Percentiles rank a stretch among this genome's conserved stretches.
Evolutionary conservation across 2,113 vertebrate genomes (phyloP).

Genomic region (Zosterops lateralis): DNA sequence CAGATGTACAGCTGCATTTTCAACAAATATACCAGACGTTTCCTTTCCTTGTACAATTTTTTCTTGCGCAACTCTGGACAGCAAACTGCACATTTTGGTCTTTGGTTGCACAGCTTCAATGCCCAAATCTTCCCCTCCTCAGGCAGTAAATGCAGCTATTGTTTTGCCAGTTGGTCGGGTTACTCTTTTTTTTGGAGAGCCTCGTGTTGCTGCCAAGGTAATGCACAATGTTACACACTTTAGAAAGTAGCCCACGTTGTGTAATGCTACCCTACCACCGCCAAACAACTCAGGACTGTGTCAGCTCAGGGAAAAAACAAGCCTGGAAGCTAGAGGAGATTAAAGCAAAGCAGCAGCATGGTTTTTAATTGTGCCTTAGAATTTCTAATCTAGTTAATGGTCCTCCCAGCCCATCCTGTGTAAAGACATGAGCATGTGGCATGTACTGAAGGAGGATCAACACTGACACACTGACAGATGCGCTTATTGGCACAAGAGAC

Average conservation of each 20-base stretch:
- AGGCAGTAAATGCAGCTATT: neutral
- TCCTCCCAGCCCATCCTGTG: conserved; percentile 52
- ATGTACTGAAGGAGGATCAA: conserved; percentile 64
- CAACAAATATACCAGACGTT: rapidly evolving
- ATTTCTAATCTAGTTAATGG: conserved; percentile 65
- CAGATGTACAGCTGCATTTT: neutral
- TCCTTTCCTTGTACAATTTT: neutral
- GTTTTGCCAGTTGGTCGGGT: neutral
- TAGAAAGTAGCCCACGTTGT: neutral
- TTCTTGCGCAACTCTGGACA: neutral
- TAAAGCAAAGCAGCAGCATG: conserved; percentile 28
- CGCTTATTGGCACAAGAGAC: conserved; percentile 44
- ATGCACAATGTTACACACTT: neutral
- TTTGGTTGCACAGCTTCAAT: neutral
- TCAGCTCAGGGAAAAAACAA: conserved; percentile 12
- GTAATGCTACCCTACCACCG: neutral
- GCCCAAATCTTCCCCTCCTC: neutral
- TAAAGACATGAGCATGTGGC: conserved; percentile 60
- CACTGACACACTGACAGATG: conserved; percentile 57
- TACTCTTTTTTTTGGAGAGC: neutral
- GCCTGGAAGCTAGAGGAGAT: conserved; percentile 45
- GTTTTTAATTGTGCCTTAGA: conserved; percentile 56
- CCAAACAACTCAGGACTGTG: neutral
- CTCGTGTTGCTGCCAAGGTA: neutral
- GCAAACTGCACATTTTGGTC: neutral